Evolutionary conservation across 2,888 invertebrate species (phyloP), one percentile per base, ranked within the genome.

Genomic region (Bedellia somnulentella): DNA sequence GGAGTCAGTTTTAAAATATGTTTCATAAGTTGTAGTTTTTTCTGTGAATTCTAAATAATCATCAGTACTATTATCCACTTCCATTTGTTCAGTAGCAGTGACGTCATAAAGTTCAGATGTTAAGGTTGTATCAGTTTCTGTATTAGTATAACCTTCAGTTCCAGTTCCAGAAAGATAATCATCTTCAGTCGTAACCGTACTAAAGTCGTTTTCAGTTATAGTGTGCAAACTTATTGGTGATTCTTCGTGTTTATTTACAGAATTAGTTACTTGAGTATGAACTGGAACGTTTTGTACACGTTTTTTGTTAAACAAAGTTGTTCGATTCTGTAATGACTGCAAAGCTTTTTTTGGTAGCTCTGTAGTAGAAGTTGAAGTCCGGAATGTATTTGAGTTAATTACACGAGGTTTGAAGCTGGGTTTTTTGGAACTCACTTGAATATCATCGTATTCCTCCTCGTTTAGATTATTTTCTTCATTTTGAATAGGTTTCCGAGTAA

Each of bases 261-360:
- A 36, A 35, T 40, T 39, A 25, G 40, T 44, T 30, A 34, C 40
- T 39, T 45, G 49, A 24, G 38, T 37, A 32, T 44, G 75, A 27
- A 55, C 44, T 8, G 73, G 71, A 8, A 75, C 61, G 39, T 75
- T 75, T 47, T 66, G 67, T 1, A 71, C 64, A 8, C 75, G 57
- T 39, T 62, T 73, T 24, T 66, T 67, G 6, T 48, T 66, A 22
- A 47, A 55, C 2, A 57, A 41, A 6, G 43, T 39, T n/a, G 68
- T 63, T 41, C 52, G 60, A 27, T 70, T 73, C 49, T 57, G 59
- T 29, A 43, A 43, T 18, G 30, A 37, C 21, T 38, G 39, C 26
- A 56, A 41, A 32, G 29, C 34, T n/a, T 46, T 49, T 42, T 46
- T 61, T 2, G 73, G 68, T 27, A 68, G 31, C 41, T 66, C 64